Conservation (phyloP, 2,888 invertebrate genomes). For the Drosophila nr. fundita region DNA sequence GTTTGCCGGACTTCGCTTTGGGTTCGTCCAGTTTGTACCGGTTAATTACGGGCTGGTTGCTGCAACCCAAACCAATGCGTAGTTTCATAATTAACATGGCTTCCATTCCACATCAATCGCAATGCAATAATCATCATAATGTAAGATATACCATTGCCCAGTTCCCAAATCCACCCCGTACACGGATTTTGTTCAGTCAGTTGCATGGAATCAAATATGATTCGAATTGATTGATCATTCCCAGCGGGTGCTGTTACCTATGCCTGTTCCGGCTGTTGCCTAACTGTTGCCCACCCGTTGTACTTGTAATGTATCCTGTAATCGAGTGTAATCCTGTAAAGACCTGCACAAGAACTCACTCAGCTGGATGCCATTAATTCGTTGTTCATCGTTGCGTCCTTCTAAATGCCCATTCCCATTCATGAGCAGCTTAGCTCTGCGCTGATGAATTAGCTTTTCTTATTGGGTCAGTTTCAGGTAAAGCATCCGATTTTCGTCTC, state of each 20-base stretch:
- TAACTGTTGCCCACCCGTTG: slow-evolving; percentile 45
- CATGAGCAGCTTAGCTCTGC: slow-evolving; percentile 19
- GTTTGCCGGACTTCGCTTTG: slow-evolving; percentile 49
- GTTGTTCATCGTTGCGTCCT: slow-evolving; percentile 51
- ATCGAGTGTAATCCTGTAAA: slow-evolving; percentile 82
- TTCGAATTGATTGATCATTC: slow-evolving; percentile 85
- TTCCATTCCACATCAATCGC: slow-evolving; percentile 42
- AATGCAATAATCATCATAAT: slow-evolving; percentile 56
- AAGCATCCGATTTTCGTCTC: not conserved
- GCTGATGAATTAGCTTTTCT: slow-evolving; percentile 35
- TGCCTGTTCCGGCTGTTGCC: slow-evolving; percentile 1
- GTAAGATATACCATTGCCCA: slow-evolving; percentile 12
- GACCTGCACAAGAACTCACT: slow-evolving; percentile 75
- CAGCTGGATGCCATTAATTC: slow-evolving; percentile 76
- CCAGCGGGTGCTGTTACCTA: slow-evolving; percentile 79
- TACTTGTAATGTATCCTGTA: slow-evolving; percentile 78
- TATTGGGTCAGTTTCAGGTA: slow-evolving; percentile 13
- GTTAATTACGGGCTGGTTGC: slow-evolving; percentile 39
- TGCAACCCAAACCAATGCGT: slow-evolving; percentile 33
- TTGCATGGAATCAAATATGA: slow-evolving; percentile 69
- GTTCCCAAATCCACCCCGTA: slow-evolving; percentile 29
- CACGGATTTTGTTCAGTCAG: slow-evolving; percentile 46
- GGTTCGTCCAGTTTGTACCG: slow-evolving; percentile 37
- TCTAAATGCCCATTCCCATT: slow-evolving; percentile 18
- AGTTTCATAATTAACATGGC: slow-evolving; percentile 74